phyloP scores from a whole-genome alignment of 2,113 vertebrate species.

The Sebastes fasciatus region DNA sequence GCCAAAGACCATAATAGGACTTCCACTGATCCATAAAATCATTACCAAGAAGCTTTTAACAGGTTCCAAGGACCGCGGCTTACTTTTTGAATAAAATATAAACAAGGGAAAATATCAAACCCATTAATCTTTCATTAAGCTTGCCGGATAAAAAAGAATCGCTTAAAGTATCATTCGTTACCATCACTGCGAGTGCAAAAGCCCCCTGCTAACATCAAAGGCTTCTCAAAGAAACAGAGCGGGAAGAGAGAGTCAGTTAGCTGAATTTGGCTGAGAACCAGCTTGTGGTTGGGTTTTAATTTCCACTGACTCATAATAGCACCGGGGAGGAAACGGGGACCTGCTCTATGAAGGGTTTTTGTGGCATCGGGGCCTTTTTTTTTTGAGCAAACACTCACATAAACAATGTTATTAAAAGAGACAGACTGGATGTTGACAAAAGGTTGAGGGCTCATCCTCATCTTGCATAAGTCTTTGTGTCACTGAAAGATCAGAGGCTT shows the following conservation, averaged over 20 bases:
- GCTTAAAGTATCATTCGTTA: constrained; percentile 97
- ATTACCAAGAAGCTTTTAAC: constrained; percentile 85
- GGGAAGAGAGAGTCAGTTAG: constrained; percentile 87
- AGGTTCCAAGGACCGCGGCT: constrained; percentile 85
- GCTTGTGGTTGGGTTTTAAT: constrained; percentile 90
- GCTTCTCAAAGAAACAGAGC: constrained; percentile 83
- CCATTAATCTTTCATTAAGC: constrained; percentile 99
- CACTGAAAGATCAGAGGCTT: constrained; percentile 74
- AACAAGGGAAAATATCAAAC: constrained; percentile 98
- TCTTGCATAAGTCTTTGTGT: constrained; percentile 64
- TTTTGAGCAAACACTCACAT: constrained; percentile 53
- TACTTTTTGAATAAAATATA: constrained; percentile 89
- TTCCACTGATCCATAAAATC: constrained; percentile 86
- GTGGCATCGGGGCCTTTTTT: constrained; percentile 60
- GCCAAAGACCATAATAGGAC: constrained; percentile 56
- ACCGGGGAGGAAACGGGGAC: constrained; percentile 81
- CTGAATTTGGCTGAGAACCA: constrained; percentile 94
- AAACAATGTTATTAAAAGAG: constrained; percentile 64
- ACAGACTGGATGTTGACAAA: constrained; percentile 54
- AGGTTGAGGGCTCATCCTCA: constrained; percentile 60
- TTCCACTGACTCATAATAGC: constrained; percentile 82
- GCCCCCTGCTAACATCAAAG: constrained; percentile 98
- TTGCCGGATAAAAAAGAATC: constrained; percentile 99
- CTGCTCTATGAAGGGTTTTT: constrained; percentile 57
- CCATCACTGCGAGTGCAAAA: constrained; percentile 90